Conservation (phyloP, 2,888 invertebrate genomes). For the Penaeus monodon region DNA sequence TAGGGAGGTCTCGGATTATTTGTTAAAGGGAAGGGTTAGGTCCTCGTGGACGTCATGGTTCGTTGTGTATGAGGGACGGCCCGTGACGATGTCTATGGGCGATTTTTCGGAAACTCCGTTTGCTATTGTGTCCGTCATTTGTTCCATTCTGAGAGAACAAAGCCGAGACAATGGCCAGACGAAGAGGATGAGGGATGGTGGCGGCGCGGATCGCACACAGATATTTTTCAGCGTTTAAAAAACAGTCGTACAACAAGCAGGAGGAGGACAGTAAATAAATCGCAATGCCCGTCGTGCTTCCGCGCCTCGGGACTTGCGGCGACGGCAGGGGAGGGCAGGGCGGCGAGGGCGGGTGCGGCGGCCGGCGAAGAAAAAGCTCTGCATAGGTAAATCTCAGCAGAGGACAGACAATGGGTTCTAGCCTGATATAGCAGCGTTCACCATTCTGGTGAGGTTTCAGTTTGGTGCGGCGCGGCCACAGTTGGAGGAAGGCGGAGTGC, state of each 20-base stretch:
- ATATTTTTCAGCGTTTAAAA: too few species aligned
- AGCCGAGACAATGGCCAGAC: constrained; percentile 36
- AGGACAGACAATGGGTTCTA: constrained; percentile 45
- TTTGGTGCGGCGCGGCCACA: not conserved
- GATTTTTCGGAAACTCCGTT: constrained; percentile 23
- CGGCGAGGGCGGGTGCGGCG: not conserved
- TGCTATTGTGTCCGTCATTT: constrained; percentile 44
- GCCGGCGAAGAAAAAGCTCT: constrained; percentile 27
- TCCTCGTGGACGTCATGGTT: not conserved
- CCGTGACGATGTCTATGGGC: constrained; percentile 16
- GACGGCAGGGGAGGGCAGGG: not conserved
- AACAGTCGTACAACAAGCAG: too few species aligned
- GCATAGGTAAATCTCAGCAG: constrained; percentile 40
- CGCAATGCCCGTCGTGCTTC: not conserved
- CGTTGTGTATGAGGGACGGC: not conserved
- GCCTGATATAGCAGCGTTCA: constrained; percentile 23
- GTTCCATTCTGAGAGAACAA: constrained; percentile 53
- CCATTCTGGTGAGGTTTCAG: not conserved
- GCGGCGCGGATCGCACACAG: not conserved
- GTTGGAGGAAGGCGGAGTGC: not conserved
- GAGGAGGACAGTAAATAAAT: too few species aligned
- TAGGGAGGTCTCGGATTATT: too few species aligned
- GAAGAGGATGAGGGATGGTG: constrained; percentile 11
- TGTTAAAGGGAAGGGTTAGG: too few species aligned
- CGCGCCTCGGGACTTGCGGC: too few species aligned